Conservation (phyloP, 2,888 invertebrate genomes). For the Dinocampus coccinellae region DNA sequence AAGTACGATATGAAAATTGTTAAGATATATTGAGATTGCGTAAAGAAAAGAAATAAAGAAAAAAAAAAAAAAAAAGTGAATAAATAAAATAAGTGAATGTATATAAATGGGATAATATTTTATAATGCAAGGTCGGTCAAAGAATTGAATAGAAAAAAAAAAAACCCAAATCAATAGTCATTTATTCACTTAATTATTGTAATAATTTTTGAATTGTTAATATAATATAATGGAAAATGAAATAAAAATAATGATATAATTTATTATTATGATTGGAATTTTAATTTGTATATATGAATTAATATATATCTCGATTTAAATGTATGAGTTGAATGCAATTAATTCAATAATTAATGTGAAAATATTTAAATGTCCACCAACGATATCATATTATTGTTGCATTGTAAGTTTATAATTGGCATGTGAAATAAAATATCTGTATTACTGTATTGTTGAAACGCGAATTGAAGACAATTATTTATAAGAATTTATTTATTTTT, state of each 20-base stretch:
- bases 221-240: neutral
- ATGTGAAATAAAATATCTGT: neutral
- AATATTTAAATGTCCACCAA: constrained; percentile 35
- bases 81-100: no score
- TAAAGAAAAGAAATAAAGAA: no score
- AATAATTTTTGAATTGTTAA: no score
- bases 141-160: no score
- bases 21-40: neutral
- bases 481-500: neutral
- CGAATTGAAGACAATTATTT: constrained; percentile 10
- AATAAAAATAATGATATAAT: neutral
- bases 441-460: neutral
- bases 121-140: neutral
- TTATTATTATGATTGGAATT: neutral
- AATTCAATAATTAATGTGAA: neutral
- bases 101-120: neutral
- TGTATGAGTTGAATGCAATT: neutral
- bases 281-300: neutral
- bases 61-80: no score
- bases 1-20: neutral
- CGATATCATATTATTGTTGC: constrained; percentile 21
- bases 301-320: neutral
- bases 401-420: constrained; percentile 1
- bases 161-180: no score
- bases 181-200: no score